Evolutionary conservation across 1,140 invertebrate species (phyloP).

Genomic region (Goniozus legneri): DNA sequence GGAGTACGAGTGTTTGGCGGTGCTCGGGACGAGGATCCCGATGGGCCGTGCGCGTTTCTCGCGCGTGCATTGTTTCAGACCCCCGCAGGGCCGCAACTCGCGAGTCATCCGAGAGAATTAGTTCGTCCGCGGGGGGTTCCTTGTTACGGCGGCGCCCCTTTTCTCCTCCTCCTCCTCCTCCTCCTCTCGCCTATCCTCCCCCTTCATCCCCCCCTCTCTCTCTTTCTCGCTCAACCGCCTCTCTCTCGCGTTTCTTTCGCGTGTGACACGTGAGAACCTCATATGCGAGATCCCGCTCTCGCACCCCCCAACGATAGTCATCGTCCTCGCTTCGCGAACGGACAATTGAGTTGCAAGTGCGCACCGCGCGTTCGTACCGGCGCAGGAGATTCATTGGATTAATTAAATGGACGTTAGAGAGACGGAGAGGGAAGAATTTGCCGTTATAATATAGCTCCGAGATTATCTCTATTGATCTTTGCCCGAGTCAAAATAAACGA

Average conservation of each 20-base stretch:
- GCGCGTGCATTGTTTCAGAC: conserved; percentile 51
- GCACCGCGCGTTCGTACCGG: too few species aligned
- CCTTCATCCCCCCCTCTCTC: not conserved
- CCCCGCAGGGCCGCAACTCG: conserved; percentile 44
- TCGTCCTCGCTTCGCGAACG: not conserved
- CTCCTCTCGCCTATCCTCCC: not conserved
- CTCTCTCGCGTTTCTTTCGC: conserved; percentile 6
- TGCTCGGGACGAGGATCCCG: not conserved
- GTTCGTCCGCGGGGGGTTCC: conserved; percentile 51
- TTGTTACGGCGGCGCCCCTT: conserved; percentile 41
- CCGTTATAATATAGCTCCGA: too few species aligned
- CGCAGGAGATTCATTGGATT: too few species aligned
- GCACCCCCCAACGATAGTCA: conserved; percentile 6
- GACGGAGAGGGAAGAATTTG: too few species aligned
- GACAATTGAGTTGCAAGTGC: not conserved
- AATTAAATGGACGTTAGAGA: too few species aligned
- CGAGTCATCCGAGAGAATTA: conserved; percentile 53
- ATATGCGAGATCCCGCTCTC: conserved; percentile 11
- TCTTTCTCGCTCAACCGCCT: not conserved
- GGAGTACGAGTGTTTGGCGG: conserved; percentile 9
- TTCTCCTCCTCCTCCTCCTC: conserved; percentile 13
- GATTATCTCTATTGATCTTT: too few species aligned
- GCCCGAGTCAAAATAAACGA: too few species aligned
- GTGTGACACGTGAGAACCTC: conserved; percentile 31
- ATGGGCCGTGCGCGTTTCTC: conserved; percentile 40